Evolutionary conservation across 2,113 vertebrate species (phyloP).

Genomic region (Micromys minutus): DNA sequence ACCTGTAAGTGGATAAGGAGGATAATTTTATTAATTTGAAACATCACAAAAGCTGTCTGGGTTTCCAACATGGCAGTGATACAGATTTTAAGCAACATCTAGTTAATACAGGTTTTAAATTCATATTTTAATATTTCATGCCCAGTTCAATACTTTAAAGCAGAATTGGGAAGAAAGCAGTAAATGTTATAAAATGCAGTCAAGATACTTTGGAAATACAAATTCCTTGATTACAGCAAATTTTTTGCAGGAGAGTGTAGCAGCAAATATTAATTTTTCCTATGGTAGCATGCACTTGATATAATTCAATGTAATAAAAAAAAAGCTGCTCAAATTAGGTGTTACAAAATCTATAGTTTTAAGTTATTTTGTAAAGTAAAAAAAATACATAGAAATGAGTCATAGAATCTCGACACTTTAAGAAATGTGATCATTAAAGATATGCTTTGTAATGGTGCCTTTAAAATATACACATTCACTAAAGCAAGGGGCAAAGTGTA

Average conservation of each 20-base stretch:
- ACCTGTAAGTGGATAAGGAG: constrained; percentile 51
- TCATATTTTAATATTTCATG: constrained; percentile 78
- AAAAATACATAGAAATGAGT: constrained; percentile 82
- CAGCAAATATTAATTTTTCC: constrained; percentile 71
- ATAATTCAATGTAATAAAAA: constrained; percentile 77
- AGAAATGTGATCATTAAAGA: constrained; percentile 77
- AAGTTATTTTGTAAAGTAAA: constrained; percentile 82
- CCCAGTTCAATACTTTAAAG: constrained; percentile 77
- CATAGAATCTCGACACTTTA: constrained; percentile 76
- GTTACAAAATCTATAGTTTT: constrained; percentile 81
- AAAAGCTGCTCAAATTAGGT: constrained; percentile 79
- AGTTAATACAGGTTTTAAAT: constrained; percentile 73
- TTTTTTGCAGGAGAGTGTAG: constrained; percentile 78
- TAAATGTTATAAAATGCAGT: constrained; percentile 79
- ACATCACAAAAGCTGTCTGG: constrained; percentile 79
- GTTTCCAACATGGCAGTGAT: constrained; percentile 80
- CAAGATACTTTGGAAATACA: constrained; percentile 73
- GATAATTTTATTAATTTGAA: constrained; percentile 79
- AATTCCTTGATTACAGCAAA: constrained; percentile 80
- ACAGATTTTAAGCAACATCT: constrained; percentile 80
- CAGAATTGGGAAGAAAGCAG: constrained; percentile 77
- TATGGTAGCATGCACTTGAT: constrained; percentile 71
- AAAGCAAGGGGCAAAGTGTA: constrained; percentile 77
- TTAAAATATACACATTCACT: constrained; percentile 75
- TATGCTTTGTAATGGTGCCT: constrained; percentile 81